These are phyloP conservation scores for Uloborus diversus DNA, from an alignment of 1,140 invertebrate genomes.

Conservation along the genomic window DNA sequence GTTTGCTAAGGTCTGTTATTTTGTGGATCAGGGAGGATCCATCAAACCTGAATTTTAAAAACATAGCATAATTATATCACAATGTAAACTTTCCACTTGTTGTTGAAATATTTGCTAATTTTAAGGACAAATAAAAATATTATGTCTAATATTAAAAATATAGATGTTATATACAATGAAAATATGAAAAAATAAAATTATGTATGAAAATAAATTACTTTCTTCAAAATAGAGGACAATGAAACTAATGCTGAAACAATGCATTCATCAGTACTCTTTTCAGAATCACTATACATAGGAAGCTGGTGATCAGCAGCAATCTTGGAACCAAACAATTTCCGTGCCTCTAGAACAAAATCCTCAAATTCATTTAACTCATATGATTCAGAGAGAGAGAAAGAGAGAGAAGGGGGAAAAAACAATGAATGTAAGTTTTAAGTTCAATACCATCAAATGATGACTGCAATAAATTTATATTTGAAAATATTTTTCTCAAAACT, in stretches of 20 bases:
- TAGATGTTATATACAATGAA: too few species aligned
- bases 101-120: too few species aligned
- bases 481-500: constrained; percentile 34
- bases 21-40: too few species aligned
- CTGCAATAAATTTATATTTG: background rate
- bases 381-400: too few species aligned
- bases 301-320: constrained; percentile 66
- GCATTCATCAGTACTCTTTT: constrained; percentile 49
- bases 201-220: constrained; percentile 10
- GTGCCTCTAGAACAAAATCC: constrained; percentile 63
- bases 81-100: too few species aligned
- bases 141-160: too few species aligned
- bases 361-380: background rate
- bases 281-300: constrained; percentile 60
- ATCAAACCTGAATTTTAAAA: too few species aligned
- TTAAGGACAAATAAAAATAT: too few species aligned
- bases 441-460: constrained; percentile 2
- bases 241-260: constrained; percentile 41
- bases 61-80: too few species aligned
- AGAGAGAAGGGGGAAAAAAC: too few species aligned
- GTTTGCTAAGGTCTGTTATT: too few species aligned
- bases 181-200: too few species aligned
- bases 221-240: constrained; percentile 20
- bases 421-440: background rate
- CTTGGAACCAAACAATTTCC: constrained; percentile 67